Evolutionary conservation across 1,140 invertebrate genomes (phyloP).

Genomic region (Diorhabda elongata): DNA sequence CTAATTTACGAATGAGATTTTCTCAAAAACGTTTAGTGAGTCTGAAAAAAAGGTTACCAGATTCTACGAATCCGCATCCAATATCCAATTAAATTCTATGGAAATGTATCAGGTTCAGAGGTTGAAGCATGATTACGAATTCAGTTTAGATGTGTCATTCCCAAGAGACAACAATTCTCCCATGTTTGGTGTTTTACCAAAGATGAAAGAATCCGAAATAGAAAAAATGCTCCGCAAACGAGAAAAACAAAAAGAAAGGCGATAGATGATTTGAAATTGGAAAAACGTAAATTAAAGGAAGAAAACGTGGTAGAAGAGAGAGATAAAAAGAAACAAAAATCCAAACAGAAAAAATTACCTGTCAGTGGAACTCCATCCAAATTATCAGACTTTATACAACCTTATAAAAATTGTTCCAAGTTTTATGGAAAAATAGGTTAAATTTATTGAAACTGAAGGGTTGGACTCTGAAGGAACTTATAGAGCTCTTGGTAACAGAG

Average conservation of each 20-base stretch:
- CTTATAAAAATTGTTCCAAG: constrained; percentile 81
- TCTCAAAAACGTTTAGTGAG: constrained; percentile 45
- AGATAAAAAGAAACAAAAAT: constrained; percentile 69
- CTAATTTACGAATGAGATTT: constrained; percentile 36
- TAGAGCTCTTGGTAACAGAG: constrained; percentile 89
- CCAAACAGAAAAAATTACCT: constrained; percentile 52
- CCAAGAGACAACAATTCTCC: constrained; percentile 67
- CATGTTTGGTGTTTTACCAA: constrained; percentile 60
- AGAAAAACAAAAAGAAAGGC: constrained; percentile 68
- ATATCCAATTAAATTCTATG: constrained; percentile 43
- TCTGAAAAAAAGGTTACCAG: constrained; percentile 46
- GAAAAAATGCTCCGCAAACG: constrained; percentile 63
- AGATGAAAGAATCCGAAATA: constrained; percentile 57
- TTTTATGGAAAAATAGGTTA: constrained; percentile 91
- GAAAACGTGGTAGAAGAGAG: constrained; percentile 67
- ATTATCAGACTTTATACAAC: constrained; percentile 56
- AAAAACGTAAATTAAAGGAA: constrained; percentile 70
- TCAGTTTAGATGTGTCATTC: constrained; percentile 63
- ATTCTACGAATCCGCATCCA: constrained; percentile 42
- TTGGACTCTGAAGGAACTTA: constrained; percentile 95
- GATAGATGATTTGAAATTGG: constrained; percentile 74
- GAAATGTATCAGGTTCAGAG: constrained; percentile 44
- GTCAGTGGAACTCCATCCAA: constrained; percentile 49
- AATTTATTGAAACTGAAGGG: constrained; percentile 92
- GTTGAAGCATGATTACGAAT: constrained; percentile 61